phyloP scores from a whole-genome alignment of 2,888 invertebrate species.

The Congeria kusceri region DNA sequence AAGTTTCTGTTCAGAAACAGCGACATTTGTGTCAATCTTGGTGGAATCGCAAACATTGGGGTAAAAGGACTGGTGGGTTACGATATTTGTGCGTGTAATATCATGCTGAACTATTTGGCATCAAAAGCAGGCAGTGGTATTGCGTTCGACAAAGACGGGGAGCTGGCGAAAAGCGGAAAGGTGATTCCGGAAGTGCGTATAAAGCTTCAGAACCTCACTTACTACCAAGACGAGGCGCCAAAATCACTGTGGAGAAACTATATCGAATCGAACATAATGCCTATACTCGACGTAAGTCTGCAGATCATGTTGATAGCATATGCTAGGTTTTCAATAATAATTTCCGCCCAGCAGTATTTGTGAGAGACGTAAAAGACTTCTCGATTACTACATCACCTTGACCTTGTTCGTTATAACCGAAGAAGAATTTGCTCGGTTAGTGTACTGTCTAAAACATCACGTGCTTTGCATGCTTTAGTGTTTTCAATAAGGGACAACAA shows the following conservation, averaged over 20 bases:
- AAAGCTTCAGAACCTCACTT: constrained; percentile 72
- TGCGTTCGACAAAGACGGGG: constrained; percentile 77
- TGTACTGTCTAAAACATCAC: too few relatives aligned
- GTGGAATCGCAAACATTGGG: constrained; percentile 82
- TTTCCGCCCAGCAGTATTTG: too few relatives aligned
- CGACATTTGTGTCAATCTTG: constrained; percentile 81
- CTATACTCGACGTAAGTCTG: constrained; percentile 76
- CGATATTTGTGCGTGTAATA: constrained; percentile 82
- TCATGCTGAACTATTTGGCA: constrained; percentile 78
- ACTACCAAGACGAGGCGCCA: constrained; percentile 76
- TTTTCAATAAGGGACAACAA: too few relatives aligned
- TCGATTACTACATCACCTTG: too few relatives aligned
- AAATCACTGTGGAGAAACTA: constrained; percentile 81
- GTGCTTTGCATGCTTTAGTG: too few relatives aligned
- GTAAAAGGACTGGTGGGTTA: constrained; percentile 67
- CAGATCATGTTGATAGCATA: not conserved
- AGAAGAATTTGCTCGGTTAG: too few relatives aligned
- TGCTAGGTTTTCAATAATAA: too few relatives aligned
- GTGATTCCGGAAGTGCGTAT: constrained; percentile 69
- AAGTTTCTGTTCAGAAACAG: constrained; percentile 76
- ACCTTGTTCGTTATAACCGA: too few relatives aligned
- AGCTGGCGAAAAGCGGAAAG: constrained; percentile 71
- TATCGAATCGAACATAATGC: constrained; percentile 75
- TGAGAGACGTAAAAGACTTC: too few relatives aligned
- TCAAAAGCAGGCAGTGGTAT: constrained; percentile 50